phyloP scores from a whole-genome alignment of 2,888 invertebrate genomes.

The Alviniconcha strummeri region DNA sequence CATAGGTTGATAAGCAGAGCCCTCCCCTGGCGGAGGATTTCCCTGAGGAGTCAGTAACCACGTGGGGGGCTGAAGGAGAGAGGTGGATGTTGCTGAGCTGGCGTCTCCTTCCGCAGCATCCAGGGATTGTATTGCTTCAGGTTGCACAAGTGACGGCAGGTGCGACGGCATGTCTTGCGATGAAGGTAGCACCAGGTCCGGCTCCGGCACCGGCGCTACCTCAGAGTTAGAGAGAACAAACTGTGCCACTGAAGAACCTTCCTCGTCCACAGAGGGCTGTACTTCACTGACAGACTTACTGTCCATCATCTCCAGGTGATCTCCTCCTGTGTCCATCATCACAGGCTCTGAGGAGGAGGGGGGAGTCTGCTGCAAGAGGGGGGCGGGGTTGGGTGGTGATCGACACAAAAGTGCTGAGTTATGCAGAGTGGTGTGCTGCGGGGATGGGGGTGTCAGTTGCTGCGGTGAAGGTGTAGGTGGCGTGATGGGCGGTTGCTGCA shows the following conservation, averaged over 20 bases:
- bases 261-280: background rate
- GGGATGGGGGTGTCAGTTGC: constrained; percentile 14
- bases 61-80: constrained; percentile 24
- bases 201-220: background rate
- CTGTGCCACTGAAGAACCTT: background rate
- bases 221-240: background rate
- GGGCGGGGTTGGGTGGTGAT: constrained; percentile 18
- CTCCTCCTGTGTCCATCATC: constrained; percentile 5
- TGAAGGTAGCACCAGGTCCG: constrained; percentile 19
- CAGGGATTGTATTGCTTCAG: constrained; percentile 13
- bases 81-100: constrained; percentile 11
- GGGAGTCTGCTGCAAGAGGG: constrained; percentile 19
- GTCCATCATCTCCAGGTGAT: constrained; percentile 3
- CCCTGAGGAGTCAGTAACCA: constrained; percentile 33
- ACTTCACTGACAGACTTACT: background rate
- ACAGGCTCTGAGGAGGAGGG: constrained; percentile 21
- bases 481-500: constrained; percentile 21
- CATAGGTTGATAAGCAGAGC: constrained; percentile 15
- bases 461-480: constrained; percentile 25
- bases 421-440: constrained; percentile 8
- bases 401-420: constrained; percentile 5
- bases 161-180: background rate
- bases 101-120: constrained; percentile 7
- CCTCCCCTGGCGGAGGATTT: constrained; percentile 34
- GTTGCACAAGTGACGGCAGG: constrained; percentile 2